Percentiles rank a stretch among this genome's conserved stretches.
Conservation (phyloP, 2,797 vertebrate species). For the Sternotherus odoratus region DNA sequence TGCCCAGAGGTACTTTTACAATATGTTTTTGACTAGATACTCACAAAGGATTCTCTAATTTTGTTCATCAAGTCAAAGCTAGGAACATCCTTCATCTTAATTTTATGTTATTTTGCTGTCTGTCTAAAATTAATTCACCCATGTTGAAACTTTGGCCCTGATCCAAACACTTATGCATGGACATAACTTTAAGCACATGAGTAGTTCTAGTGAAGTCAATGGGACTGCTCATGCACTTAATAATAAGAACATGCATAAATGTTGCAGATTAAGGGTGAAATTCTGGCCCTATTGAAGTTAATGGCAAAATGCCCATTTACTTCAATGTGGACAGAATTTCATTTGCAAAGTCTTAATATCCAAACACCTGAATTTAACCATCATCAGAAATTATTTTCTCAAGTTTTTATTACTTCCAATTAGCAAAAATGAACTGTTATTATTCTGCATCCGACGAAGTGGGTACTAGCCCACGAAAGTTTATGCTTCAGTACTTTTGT, state of each 20-base stretch:
- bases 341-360: background rate
- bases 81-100: slow-evolving; percentile 31
- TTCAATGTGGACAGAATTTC: background rate
- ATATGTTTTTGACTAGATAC: slow-evolving; percentile 15
- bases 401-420: slow-evolving; percentile 29
- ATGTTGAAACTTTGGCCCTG: background rate
- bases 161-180: background rate
- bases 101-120: slow-evolving; percentile 22
- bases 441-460: too few relatives aligned
- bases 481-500: too few relatives aligned
- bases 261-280: slow-evolving; percentile 3
- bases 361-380: slow-evolving; percentile 49
- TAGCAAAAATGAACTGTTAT: slow-evolving; percentile 1
- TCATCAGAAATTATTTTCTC: slow-evolving; percentile 39
- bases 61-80: slow-evolving; percentile 36
- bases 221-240: background rate
- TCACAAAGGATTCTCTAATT: background rate
- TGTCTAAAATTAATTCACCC: slow-evolving; percentile 52
- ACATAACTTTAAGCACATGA: background rate
- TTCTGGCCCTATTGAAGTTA: background rate
- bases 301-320: background rate
- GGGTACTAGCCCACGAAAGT: too few relatives aligned
- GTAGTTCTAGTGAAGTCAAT: slow-evolving; percentile 18
- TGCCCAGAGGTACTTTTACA: background rate
- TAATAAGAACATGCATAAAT: background rate